phyloP scores from a whole-genome alignment of 2,888 invertebrate genomes.

The Daptonema setosum region DNA sequence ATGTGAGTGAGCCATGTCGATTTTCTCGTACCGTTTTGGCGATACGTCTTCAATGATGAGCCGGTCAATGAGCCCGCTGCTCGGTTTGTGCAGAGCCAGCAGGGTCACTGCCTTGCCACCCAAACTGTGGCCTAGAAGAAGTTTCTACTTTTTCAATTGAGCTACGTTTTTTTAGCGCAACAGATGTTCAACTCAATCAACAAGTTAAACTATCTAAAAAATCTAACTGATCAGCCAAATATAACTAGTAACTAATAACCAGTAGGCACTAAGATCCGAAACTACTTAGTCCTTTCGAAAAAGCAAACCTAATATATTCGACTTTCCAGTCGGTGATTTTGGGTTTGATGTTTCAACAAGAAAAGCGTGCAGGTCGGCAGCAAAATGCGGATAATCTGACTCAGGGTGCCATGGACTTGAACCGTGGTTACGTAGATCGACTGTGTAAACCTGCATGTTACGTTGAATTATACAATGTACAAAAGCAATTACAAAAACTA shows the following conservation, averaged over 20 bases:
- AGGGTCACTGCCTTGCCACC: conserved; percentile 20
- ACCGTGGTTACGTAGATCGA: conserved; percentile 85
- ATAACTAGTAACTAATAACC: no score
- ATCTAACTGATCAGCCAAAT: no score
- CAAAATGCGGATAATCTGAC: not conserved
- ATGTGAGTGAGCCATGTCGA: no score
- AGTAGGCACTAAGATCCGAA: no score
- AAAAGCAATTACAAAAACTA: no score
- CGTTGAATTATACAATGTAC: no score
- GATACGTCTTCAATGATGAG: conserved; percentile 19
- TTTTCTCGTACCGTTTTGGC: conserved; percentile 13
- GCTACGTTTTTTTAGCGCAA: no score
- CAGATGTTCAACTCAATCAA: no score
- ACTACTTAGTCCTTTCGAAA: no score
- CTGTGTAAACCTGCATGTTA: conserved; percentile 41
- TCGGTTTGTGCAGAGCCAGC: conserved; percentile 13
- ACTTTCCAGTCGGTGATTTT: not conserved
- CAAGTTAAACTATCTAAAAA: no score
- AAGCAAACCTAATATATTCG: no score
- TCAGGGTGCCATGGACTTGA: conserved; percentile 50
- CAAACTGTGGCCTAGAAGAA: conserved; percentile 20
- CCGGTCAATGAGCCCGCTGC: conserved; percentile 7
- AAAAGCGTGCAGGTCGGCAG: not conserved
- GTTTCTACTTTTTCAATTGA: conserved; percentile 15
- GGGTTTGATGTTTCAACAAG: not conserved